These are phyloP conservation scores for Eudasyphora cyanicolor DNA, from an alignment of 2,888 invertebrate species.

Conservation along the genomic window DNA sequence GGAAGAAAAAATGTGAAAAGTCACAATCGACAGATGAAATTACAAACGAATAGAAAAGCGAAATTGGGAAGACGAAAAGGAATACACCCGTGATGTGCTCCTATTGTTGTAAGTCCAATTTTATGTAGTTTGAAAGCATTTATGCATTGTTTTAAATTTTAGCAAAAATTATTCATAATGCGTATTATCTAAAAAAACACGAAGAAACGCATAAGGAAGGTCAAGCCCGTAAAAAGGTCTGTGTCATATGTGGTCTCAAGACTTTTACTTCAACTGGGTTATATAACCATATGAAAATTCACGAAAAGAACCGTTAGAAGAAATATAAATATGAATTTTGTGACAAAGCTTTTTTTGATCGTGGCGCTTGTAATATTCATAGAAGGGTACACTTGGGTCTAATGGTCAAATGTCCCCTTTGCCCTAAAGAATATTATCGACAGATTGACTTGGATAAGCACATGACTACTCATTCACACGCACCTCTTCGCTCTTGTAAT, in stretches of 20 bases:
- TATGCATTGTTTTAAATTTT: neutral
- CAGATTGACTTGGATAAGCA: slow-evolving; percentile 52
- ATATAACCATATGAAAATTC: slow-evolving; percentile 36
- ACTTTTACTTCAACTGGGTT: slow-evolving; percentile 8
- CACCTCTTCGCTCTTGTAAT: slow-evolving; percentile 23
- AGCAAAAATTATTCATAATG: slow-evolving; percentile 53
- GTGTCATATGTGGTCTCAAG: slow-evolving; percentile 45
- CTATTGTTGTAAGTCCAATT: slow-evolving; percentile 44
- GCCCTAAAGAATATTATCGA: slow-evolving; percentile 43
- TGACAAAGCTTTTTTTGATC: slow-evolving; percentile 46
- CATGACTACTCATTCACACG: slow-evolving; percentile 48
- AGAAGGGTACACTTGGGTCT: slow-evolving; percentile 52
- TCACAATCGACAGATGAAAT: neutral
- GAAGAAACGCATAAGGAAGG: slow-evolving; percentile 44
- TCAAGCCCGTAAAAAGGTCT: slow-evolving; percentile 30
- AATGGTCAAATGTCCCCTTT: slow-evolving; percentile 43
- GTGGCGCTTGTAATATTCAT: slow-evolving; percentile 50
- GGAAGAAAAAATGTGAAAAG: no score
- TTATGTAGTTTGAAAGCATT: neutral
- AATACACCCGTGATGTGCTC: slow-evolving; percentile 39
- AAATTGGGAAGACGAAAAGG: no score
- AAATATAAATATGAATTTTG: slow-evolving; percentile 57
- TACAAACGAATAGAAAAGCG: no score
- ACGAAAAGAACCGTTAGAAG: slow-evolving; percentile 42
- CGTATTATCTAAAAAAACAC: slow-evolving; percentile 37